These are phyloP conservation scores for Anas bahamensis DNA, from an alignment of 2,797 vertebrate species.

Conservation along the genomic window DNA sequence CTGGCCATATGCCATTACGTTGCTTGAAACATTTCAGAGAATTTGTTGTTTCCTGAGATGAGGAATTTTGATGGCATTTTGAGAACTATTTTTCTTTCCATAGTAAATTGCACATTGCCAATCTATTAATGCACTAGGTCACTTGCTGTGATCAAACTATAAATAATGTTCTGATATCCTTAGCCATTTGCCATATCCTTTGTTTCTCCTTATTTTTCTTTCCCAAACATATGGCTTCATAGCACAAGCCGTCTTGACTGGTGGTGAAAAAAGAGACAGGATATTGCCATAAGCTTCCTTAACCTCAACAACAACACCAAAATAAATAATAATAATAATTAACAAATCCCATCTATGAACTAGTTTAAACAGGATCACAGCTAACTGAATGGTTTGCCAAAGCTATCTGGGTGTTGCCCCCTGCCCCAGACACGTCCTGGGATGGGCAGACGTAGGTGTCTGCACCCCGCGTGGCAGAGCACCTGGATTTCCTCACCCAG, in stretches of 20 bases:
- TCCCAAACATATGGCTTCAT: not conserved
- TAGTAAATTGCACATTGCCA: not conserved
- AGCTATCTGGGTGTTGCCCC: not conserved
- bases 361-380: not conserved
- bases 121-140: not conserved
- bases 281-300: not conserved
- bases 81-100: slow-evolving; percentile 7
- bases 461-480: accelerated
- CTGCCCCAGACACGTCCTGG: too few relatives aligned
- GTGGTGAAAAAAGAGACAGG: not conserved
- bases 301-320: not conserved
- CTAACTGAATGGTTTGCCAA: not conserved
- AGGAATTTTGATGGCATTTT: not conserved
- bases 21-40: not conserved
- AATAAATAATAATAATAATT: too few relatives aligned
- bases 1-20: slow-evolving; percentile 19
- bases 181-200: not conserved
- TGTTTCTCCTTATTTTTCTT: not conserved
- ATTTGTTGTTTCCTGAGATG: not conserved
- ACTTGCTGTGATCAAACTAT: not conserved
- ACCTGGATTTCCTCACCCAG: not conserved
- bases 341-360: not conserved
- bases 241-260: not conserved
- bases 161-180: not conserved
- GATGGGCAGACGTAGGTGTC: too few relatives aligned